phyloP scores from a whole-genome alignment of 2,888 invertebrate species.

The Diarsia brunnea region DNA sequence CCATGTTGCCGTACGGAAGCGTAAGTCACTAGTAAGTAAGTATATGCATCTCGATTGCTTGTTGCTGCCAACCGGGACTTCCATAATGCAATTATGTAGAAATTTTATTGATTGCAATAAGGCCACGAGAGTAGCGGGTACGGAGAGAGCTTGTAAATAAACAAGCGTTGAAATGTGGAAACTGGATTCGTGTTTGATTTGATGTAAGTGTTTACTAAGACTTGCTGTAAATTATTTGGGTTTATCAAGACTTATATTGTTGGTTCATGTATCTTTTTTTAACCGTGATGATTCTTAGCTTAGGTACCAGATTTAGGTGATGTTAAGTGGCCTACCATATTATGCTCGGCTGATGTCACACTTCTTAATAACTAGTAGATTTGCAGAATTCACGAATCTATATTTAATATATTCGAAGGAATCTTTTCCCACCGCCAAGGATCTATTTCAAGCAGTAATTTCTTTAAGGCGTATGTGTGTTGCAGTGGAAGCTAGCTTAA shows the following conservation, averaged over 20 bases:
- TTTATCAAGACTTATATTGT: background rate
- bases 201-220: background rate
- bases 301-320: background rate
- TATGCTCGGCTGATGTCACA: background rate
- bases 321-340: background rate
- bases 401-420: background rate
- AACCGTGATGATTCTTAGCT: background rate
- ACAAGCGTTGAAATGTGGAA: background rate
- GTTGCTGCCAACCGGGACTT: slow-evolving; percentile 47
- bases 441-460: background rate
- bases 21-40: slow-evolving; percentile 23
- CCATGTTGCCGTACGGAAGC: slow-evolving; percentile 43
- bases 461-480: background rate
- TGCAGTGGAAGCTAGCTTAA: background rate
- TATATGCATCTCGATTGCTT: slow-evolving; percentile 46
- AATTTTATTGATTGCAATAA: slow-evolving; percentile 53
- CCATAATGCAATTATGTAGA: slow-evolving; percentile 59
- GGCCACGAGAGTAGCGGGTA: slow-evolving; percentile 69
- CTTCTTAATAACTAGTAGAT: background rate
- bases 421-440: no score
- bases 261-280: background rate
- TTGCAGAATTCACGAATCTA: background rate
- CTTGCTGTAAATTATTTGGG: no score
- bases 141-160: slow-evolving; percentile 4
- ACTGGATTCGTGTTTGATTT: background rate